Evolutionary conservation across 1,140 invertebrate species (phyloP).

Genomic region (Drosophila orosa): DNA sequence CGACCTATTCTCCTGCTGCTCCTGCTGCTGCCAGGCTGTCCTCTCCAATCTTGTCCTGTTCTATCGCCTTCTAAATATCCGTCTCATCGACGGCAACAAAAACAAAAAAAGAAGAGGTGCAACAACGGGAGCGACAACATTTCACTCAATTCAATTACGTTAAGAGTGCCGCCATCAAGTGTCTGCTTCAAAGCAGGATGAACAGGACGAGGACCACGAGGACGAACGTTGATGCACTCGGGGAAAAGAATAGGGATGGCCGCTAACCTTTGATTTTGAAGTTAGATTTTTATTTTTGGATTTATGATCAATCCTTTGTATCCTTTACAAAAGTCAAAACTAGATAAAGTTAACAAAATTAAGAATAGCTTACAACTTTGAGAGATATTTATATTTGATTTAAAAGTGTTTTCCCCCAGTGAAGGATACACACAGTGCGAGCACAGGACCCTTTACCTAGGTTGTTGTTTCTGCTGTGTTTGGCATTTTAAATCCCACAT

Average conservation of each 20-base stretch:
- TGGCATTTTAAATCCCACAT: constrained; percentile 82
- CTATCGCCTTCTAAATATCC: constrained; percentile 66
- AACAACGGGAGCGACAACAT: constrained; percentile 68
- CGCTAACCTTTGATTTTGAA: background rate
- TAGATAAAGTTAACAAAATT: background rate
- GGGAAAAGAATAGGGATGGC: background rate
- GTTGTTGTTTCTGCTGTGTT: constrained; percentile 56
- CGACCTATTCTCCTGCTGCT: constrained; percentile 1
- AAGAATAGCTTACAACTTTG: background rate
- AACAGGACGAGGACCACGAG: constrained; percentile 23
- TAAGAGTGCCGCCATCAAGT: constrained; percentile 81
- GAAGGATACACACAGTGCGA: constrained; percentile 10
- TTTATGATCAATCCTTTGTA: background rate
- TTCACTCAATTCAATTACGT: constrained; percentile 83
- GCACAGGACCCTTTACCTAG: constrained; percentile 19
- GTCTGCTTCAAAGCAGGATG: constrained; percentile 56
- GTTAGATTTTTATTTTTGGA: background rate
- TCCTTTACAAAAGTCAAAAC: background rate
- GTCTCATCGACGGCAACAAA: constrained; percentile 69
- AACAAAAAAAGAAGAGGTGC: constrained; percentile 34
- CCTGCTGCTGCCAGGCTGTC: constrained; percentile 1
- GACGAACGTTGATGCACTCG: constrained; percentile 6
- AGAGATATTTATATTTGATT: background rate
- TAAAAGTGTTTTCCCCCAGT: constrained; percentile 2
- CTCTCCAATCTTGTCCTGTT: constrained; percentile 32